These are phyloP conservation scores for Marronus borbonicus DNA, from an alignment of 2,888 invertebrate species.

Conservation along the genomic window DNA sequence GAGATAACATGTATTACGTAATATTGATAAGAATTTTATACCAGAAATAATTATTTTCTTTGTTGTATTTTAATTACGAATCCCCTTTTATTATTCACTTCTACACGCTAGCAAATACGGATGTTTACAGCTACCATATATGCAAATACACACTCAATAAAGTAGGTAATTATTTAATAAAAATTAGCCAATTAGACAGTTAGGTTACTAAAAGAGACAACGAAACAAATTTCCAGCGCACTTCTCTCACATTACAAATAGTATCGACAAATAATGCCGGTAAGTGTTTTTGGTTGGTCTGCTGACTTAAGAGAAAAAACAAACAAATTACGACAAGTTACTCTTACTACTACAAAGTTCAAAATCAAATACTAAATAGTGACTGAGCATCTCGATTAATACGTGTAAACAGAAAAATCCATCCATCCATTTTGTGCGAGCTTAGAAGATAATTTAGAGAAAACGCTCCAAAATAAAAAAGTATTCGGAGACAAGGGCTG, in stretches of 20 bases:
- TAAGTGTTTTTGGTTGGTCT: background rate
- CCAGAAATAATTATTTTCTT: too few relatives aligned
- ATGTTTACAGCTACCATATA: background rate
- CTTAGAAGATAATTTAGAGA: too few relatives aligned
- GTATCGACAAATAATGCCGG: background rate
- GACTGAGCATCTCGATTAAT: background rate
- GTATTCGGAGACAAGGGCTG: too few relatives aligned
- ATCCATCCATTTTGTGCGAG: too few relatives aligned
- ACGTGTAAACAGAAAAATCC: too few relatives aligned
- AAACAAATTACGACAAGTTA: constrained; percentile 10
- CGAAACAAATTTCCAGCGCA: background rate
- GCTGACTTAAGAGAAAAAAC: background rate
- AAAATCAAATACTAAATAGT: background rate
- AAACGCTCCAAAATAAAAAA: too few relatives aligned
- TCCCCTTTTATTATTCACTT: too few relatives aligned
- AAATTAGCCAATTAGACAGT: background rate
- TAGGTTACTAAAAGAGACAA: background rate
- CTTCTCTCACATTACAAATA: background rate
- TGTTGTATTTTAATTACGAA: too few relatives aligned
- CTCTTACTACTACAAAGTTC: background rate
- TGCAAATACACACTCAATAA: background rate
- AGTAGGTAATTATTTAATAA: background rate
- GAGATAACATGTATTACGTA: too few relatives aligned
- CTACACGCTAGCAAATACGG: too few relatives aligned
- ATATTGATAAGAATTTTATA: too few relatives aligned